These are phyloP conservation scores for Argynnis bischoffii DNA, from an alignment of 2,888 invertebrate species.

Conservation along the genomic window DNA sequence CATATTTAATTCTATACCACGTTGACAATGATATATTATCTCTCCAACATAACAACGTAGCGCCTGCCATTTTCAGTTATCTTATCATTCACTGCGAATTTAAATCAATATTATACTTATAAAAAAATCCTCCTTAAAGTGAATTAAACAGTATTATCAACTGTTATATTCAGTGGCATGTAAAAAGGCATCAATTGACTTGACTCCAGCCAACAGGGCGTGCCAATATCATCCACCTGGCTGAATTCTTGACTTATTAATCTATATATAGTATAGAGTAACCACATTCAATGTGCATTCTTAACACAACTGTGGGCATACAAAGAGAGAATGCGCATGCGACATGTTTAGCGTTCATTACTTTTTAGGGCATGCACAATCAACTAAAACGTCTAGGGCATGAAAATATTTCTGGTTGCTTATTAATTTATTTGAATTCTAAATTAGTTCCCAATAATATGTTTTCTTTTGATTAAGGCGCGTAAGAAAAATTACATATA, in stretches of 20 bases:
- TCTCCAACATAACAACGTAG: too few relatives aligned
- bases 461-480: too few relatives aligned
- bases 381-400: not conserved
- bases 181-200: conserved; percentile 34
- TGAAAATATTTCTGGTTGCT: too few relatives aligned
- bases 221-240: conserved; percentile 34
- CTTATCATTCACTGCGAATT: too few relatives aligned
- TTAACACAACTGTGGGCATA: conserved; percentile 58
- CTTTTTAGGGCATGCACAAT: conserved; percentile 51
- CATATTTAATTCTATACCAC: conserved; percentile 5
- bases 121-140: not conserved
- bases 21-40: too few relatives aligned
- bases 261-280: conserved; percentile 43
- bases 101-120: too few relatives aligned
- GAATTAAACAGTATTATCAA: conserved; percentile 8
- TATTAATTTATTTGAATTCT: too few relatives aligned
- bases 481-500: too few relatives aligned
- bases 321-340: conserved; percentile 65
- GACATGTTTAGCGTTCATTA: conserved; percentile 56
- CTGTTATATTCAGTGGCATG: conserved; percentile 26
- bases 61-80: too few relatives aligned
- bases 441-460: too few relatives aligned
- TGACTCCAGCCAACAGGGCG: conserved; percentile 19
- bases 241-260: conserved; percentile 37
- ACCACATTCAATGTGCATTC: conserved; percentile 54